Conservation (phyloP, 37 sponge, comb jelly and placozoan species). For the Amphimedon queenslandica region DNA sequence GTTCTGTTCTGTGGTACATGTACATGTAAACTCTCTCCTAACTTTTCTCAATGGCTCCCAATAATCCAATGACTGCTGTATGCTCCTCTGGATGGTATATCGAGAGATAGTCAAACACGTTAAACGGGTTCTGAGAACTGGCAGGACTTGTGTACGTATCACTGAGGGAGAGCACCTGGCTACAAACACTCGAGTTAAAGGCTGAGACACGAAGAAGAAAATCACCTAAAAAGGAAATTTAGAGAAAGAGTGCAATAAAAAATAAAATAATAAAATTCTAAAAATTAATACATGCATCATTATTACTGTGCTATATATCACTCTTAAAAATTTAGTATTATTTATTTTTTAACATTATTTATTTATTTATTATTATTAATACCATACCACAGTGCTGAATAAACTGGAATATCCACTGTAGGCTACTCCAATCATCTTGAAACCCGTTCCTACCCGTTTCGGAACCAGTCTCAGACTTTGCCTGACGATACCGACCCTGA, state of each 20-base stretch:
- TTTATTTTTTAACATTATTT: too few species aligned
- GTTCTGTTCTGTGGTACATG: too few species aligned
- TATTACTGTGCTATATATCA: too few species aligned
- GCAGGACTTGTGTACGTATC: slow-evolving; percentile 24
- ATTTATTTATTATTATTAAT: too few species aligned
- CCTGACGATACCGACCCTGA: slow-evolving; percentile 38
- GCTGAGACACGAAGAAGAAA: slow-evolving; percentile 21
- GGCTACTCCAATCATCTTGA: slow-evolving; percentile 68
- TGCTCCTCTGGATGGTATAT: slow-evolving; percentile 50
- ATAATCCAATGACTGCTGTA: slow-evolving; percentile 43
- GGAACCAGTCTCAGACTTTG: not conserved
- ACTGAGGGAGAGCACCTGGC: not conserved
- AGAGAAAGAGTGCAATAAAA: not conserved
- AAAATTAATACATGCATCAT: not conserved
- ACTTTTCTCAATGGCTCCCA: slow-evolving; percentile 42
- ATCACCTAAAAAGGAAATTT: slow-evolving; percentile 59
- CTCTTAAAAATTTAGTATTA: too few species aligned
- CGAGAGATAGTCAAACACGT: slow-evolving; percentile 55
- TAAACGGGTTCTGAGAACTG: slow-evolving; percentile 35
- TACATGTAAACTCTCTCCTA: too few species aligned
- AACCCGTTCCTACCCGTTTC: not conserved
- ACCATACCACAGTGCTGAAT: slow-evolving; percentile 80
- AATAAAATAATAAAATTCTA: not conserved
- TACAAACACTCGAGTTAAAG: slow-evolving; percentile 33
- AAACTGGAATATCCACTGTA: slow-evolving; percentile 67